These are phyloP conservation scores for Drosophila neoperkinsi DNA, from an alignment of 2,888 invertebrate genomes.

Conservation along the genomic window DNA sequence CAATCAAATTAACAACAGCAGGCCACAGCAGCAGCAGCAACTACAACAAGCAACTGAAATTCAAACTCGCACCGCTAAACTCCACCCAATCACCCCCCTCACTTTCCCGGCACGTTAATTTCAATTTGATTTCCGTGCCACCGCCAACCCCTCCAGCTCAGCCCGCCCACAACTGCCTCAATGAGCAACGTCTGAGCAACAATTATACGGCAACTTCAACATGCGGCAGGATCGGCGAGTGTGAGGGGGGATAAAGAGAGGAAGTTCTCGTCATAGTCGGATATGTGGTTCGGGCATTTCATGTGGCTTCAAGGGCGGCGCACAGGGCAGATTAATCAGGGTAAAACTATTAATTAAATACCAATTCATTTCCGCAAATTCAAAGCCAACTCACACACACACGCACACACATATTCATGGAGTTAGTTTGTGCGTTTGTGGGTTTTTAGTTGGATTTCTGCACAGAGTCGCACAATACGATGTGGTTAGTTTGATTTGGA, in stretches of 20 bases:
- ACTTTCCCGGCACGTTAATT: slow-evolving; percentile 78
- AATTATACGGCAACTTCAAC: slow-evolving; percentile 83
- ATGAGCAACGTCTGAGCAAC: slow-evolving; percentile 70
- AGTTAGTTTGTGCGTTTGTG: slow-evolving; percentile 34
- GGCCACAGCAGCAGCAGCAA: slow-evolving; percentile 54
- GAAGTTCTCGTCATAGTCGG: slow-evolving; percentile 37
- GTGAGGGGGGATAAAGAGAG: not conserved
- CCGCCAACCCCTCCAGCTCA: not conserved
- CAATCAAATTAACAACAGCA: slow-evolving; percentile 84
- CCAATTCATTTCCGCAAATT: slow-evolving; percentile 84
- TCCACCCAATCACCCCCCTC: not conserved
- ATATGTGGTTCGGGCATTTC: slow-evolving; percentile 37
- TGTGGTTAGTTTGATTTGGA: slow-evolving; percentile 67
- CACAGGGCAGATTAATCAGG: slow-evolving; percentile 82
- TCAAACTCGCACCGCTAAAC: slow-evolving; percentile 43
- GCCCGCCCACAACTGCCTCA: slow-evolving; percentile 30
- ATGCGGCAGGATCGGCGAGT: slow-evolving; percentile 49
- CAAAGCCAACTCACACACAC: slow-evolving; percentile 59
- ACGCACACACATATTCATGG: slow-evolving; percentile 12
- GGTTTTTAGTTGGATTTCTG: slow-evolving; percentile 51
- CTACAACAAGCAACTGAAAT: slow-evolving; percentile 48
- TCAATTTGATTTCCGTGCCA: slow-evolving; percentile 83
- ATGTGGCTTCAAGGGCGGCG: slow-evolving; percentile 53
- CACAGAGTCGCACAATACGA: slow-evolving; percentile 42
- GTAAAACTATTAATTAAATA: slow-evolving; percentile 85